These are phyloP conservation scores for Lasioglossum oenotherae DNA, from an alignment of 2,888 invertebrate species.

Conservation along the genomic window DNA sequence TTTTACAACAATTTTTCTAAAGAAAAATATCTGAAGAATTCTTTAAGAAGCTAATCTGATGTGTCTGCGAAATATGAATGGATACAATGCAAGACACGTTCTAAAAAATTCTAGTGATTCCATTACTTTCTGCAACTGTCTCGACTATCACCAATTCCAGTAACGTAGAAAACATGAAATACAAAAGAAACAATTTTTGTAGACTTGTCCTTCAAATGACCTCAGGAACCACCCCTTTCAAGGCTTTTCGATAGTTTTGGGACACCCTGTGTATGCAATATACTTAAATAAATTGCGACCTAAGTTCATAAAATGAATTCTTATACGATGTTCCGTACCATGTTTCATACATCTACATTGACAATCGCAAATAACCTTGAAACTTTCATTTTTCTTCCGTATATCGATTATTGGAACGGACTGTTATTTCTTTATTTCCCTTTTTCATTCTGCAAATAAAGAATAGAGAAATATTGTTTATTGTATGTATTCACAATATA, in stretches of 20 bases:
- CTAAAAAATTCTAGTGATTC: background rate
- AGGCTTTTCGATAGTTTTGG: too few species aligned
- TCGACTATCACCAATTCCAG: background rate
- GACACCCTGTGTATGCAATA: too few species aligned
- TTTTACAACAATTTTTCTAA: background rate
- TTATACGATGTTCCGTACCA: background rate
- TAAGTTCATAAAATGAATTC: background rate
- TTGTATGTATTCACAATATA: too few species aligned
- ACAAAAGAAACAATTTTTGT: too few species aligned
- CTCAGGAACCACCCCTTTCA: too few species aligned
- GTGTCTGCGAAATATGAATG: background rate
- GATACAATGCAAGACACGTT: background rate
- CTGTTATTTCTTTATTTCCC: background rate
- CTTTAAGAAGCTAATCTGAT: too few species aligned
- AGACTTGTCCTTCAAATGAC: too few species aligned
- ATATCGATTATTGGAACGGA: background rate
- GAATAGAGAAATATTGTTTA: too few species aligned
- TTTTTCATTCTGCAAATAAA: background rate
- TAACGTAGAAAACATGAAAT: too few species aligned
- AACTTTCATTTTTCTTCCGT: background rate
- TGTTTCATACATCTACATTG: background rate
- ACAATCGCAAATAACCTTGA: background rate
- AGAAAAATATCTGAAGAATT: too few species aligned
- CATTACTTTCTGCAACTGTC: background rate
- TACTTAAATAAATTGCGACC: background rate